Percentiles rank a stretch among this genome's conserved stretches.
Conservation (phyloP, 2,113 vertebrate species). For the Pica pica region DNA sequence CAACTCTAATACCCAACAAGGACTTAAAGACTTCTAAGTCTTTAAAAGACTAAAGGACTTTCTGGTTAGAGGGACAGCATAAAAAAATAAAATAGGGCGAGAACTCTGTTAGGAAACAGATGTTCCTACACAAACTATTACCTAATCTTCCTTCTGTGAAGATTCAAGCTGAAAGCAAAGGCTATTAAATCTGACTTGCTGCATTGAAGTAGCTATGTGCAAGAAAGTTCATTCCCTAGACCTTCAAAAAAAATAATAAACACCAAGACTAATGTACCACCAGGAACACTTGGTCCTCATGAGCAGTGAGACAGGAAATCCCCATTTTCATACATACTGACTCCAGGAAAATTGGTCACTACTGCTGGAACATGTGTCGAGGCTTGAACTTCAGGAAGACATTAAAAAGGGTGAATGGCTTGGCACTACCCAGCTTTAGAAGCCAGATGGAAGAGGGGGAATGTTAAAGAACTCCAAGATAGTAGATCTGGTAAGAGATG, state of each 20-base stretch:
- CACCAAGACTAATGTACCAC: background rate
- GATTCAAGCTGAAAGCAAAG: background rate
- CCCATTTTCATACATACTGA: background rate
- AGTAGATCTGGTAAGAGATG: background rate
- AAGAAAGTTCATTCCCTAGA: background rate
- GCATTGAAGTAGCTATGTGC: background rate
- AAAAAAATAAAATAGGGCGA: background rate
- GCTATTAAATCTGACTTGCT: background rate
- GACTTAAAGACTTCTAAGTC: background rate
- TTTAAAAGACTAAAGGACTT: slow-evolving; percentile 13
- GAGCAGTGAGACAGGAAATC: background rate
- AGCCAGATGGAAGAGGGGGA: background rate
- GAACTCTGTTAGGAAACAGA: slow-evolving; percentile 20
- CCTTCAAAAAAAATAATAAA: background rate
- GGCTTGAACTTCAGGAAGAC: background rate
- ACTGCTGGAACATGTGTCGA: background rate
- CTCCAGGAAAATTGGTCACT: background rate
- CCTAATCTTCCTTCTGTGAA: background rate
- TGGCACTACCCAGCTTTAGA: background rate
- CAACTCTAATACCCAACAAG: background rate
- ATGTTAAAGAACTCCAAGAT: background rate
- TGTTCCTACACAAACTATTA: slow-evolving; percentile 29
- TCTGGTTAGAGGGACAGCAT: background rate
- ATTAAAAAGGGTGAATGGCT: background rate
- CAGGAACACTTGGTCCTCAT: background rate